These are phyloP conservation scores for Melieria crassipennis DNA, from an alignment of 2,888 invertebrate genomes.

Conservation along the genomic window DNA sequence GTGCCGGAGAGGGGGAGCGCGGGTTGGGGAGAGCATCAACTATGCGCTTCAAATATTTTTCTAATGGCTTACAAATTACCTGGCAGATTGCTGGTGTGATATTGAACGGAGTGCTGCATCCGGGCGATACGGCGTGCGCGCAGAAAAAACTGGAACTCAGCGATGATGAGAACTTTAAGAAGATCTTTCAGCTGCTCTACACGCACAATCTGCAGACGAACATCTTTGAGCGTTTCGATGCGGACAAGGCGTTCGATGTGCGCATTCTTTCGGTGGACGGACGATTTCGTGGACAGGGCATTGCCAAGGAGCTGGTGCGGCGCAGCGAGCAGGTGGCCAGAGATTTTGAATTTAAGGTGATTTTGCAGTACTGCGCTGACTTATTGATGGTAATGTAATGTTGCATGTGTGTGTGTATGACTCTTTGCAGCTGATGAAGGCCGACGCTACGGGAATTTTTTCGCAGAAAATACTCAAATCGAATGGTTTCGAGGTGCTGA, in stretches of 20 bases:
- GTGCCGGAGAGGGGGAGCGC: conserved; percentile 22
- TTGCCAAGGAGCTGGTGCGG: conserved; percentile 77
- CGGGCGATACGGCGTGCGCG: conserved; percentile 77
- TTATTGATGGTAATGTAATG: no score
- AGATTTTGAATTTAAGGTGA: conserved; percentile 76
- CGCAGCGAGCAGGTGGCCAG: conserved; percentile 75
- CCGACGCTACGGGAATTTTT: conserved; percentile 82
- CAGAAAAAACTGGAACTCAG: conserved; percentile 73
- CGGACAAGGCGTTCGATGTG: conserved; percentile 80
- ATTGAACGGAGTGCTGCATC: conserved; percentile 79
- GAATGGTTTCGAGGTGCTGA: conserved; percentile 73
- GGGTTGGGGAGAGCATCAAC: no score
- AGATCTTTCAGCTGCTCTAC: conserved; percentile 81
- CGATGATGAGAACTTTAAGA: conserved; percentile 77
- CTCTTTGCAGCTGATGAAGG: conserved; percentile 74
- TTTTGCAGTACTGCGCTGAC: neutral
- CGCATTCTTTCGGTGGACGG: conserved; percentile 81
- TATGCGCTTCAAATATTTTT: no score
- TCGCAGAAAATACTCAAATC: conserved; percentile 80
- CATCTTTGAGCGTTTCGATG: conserved; percentile 74
- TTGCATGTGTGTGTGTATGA: no score
- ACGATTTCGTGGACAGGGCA: conserved; percentile 75
- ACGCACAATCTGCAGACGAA: conserved; percentile 75
- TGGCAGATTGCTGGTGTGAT: conserved; percentile 80
- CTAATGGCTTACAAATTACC: no score